Conservation (phyloP, 2,888 invertebrate genomes). For the Dryococelus australis region DNA sequence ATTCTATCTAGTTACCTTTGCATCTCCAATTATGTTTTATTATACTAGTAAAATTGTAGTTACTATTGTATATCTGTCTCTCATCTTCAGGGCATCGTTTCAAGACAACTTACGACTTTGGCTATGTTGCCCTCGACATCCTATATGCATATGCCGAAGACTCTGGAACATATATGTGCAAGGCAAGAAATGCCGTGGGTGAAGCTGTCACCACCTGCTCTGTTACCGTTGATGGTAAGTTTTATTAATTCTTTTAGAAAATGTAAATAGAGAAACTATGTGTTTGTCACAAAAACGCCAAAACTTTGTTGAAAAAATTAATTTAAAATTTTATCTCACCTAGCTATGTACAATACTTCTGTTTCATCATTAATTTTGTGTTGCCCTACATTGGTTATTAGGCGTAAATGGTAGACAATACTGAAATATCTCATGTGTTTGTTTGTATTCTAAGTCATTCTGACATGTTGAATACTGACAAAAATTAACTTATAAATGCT, state of each 20-base stretch:
- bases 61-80: background rate
- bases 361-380: no score
- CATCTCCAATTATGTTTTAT: no score
- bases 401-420: no score
- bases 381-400: no score
- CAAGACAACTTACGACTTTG: conserved; percentile 96
- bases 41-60: no score
- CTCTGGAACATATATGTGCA: conserved; percentile 95
- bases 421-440: no score
- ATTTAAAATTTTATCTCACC: background rate
- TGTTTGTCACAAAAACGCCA: background rate
- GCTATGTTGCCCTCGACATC: conserved; percentile 95
- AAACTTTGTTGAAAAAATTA: background rate
- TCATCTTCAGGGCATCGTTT: conserved; percentile 79
- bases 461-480: no score
- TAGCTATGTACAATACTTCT: no score
- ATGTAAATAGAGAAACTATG: background rate
- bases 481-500: no score
- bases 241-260: background rate
- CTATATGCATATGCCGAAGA: conserved; percentile 97
- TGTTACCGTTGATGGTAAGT: conserved; percentile 83
- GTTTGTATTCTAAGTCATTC: no score
- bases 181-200: conserved; percentile 92
- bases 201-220: conserved; percentile 94
- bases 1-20: no score